Evolutionary conservation across 2,797 vertebrate species (phyloP).

Genomic region (Carcharodon carcharias): DNA sequence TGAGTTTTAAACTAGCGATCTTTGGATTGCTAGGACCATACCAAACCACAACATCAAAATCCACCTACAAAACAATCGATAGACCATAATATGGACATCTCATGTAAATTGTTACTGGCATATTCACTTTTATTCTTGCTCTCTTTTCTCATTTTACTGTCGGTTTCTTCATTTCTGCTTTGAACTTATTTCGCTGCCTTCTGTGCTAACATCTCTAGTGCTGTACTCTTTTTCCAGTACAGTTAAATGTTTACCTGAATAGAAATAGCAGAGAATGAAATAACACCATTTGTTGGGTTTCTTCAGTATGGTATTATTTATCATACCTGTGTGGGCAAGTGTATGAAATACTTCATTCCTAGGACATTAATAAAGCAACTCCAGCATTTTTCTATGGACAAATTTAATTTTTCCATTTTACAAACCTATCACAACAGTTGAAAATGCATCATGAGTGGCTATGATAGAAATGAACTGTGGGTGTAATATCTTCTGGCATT

Average conservation of each 20-base stretch:
- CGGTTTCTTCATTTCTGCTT: background rate
- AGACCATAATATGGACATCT: background rate
- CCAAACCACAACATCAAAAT: background rate
- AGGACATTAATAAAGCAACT: background rate
- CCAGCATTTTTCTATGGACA: background rate
- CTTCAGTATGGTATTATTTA: background rate
- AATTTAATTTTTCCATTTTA: background rate
- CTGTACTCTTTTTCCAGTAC: background rate
- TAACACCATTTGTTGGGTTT: background rate
- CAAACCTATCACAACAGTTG: background rate
- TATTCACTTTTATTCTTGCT: background rate
- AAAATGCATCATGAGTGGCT: background rate
- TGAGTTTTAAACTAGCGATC: background rate
- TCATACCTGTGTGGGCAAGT: background rate
- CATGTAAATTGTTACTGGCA: background rate
- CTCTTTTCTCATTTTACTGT: background rate
- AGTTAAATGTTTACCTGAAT: background rate
- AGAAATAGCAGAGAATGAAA: background rate
- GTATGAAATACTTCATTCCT: background rate
- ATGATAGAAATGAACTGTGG: background rate
- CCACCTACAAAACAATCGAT: background rate
- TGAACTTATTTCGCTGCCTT: background rate
- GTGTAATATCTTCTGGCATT: background rate
- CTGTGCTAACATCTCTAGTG: background rate
- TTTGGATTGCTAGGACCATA: background rate